A percentile compares a stretch with the other conserved stretches of the same genome.
Conservation (phyloP, 2,113 vertebrate species). For the Girardinichthys multiradiatus region DNA sequence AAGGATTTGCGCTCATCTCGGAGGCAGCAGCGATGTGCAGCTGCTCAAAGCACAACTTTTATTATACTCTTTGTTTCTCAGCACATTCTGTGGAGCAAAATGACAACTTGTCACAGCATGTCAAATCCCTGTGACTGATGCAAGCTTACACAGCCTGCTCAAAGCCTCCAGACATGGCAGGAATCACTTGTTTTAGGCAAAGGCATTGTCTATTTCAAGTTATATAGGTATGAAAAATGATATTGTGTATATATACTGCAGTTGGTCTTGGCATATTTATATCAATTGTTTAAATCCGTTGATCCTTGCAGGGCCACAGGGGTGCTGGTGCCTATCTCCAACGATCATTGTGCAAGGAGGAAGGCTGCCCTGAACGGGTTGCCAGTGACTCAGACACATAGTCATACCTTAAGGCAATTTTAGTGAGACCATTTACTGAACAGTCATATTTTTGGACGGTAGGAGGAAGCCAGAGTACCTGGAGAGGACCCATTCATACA, state of each 20-base stretch:
- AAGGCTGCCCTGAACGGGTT: neutral
- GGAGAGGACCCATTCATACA: neutral
- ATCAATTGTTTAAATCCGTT: neutral
- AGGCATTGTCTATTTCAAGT: neutral
- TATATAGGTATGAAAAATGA: neutral
- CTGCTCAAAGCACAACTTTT: constrained; percentile 46
- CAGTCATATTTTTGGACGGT: neutral
- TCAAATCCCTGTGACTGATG: constrained; percentile 27
- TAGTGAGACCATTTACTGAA: neutral
- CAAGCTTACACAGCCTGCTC: constrained; percentile 6
- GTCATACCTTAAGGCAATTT: neutral
- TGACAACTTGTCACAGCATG: constrained; percentile 34
- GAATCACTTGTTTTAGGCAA: neutral
- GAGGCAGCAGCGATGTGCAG: constrained; percentile 32
- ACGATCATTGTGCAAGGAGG: neutral
- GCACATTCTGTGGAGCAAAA: constrained; percentile 20
- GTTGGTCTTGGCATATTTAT: neutral
- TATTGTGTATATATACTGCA: neutral
- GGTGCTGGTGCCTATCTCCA: neutral
- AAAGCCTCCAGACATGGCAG: constrained; percentile 13
- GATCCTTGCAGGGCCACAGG: neutral
- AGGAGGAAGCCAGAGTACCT: neutral
- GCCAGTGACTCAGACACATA: neutral
- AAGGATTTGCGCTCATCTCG: constrained; percentile 45
- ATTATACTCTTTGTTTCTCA: constrained; percentile 50